A percentile compares a stretch with the other conserved stretches of the same genome.
These are phyloP conservation scores for Styela clava DNA, from an alignment of 23 tunicate species.

Conservation along the genomic window DNA sequence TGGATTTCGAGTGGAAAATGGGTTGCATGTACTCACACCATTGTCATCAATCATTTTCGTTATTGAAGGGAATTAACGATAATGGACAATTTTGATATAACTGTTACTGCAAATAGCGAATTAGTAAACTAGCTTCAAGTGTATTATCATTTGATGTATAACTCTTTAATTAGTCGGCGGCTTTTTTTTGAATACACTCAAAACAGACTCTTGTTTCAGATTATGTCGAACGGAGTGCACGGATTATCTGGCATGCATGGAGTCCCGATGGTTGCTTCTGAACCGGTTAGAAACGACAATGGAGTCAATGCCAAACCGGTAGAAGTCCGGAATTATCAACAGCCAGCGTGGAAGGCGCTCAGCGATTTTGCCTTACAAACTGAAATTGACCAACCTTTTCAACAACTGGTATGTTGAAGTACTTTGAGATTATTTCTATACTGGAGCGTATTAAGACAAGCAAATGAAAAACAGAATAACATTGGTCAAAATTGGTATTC, in stretches of 20 bases:
- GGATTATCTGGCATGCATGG: conserved; percentile 66
- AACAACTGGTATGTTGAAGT: conserved; percentile 66
- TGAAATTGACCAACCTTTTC: conserved; percentile 91
- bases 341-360: conserved; percentile 95
- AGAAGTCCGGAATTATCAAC: conserved; percentile 79
- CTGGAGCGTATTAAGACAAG: no score
- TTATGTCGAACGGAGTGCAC: conserved; percentile 24
- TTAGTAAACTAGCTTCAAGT: no score
- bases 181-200: no score
- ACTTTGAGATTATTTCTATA: neutral
- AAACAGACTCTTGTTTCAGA: neutral
- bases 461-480: no score
- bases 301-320: conserved; percentile 48
- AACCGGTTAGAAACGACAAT: conserved; percentile 80
- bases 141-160: no score
- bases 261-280: conserved; percentile 77
- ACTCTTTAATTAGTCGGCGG: no score
- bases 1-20: neutral
- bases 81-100: neutral
- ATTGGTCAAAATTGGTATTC: no score
- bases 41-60: neutral
- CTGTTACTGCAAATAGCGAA: neutral
- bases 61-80: neutral
- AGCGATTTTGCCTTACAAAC: conserved; percentile 83
- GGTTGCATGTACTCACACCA: neutral